Conservation (phyloP, 2,113 vertebrate genomes). For the Neogale vison region DNA sequence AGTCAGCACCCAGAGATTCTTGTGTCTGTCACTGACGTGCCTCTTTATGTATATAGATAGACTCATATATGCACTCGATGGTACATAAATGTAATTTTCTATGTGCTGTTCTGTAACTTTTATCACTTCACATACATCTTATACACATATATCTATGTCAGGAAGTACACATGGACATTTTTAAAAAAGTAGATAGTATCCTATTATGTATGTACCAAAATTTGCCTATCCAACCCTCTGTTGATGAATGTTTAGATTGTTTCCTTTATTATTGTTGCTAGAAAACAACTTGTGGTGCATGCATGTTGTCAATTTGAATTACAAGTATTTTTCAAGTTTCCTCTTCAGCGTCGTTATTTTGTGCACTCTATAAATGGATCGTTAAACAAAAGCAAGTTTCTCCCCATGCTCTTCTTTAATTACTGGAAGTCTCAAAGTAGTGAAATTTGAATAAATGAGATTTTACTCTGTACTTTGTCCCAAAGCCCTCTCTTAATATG, state of each 20-base stretch:
- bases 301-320: background rate
- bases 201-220: background rate
- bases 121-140: background rate
- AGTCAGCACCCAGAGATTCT: constrained; percentile 6
- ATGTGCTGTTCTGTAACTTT: background rate
- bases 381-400: constrained; percentile 18
- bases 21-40: background rate
- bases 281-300: background rate
- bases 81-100: background rate
- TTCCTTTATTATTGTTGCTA: constrained; percentile 40
- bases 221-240: background rate
- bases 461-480: constrained; percentile 59
- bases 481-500: background rate
- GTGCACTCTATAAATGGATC: background rate
- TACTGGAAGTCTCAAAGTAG: constrained; percentile 45
- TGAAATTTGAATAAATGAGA: constrained; percentile 54
- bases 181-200: constrained; percentile 15
- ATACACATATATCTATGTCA: background rate
- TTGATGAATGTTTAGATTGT: background rate
- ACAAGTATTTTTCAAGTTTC: constrained; percentile 21
- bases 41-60: background rate
- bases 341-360: constrained; percentile 30
- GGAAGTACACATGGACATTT: background rate
- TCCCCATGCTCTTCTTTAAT: constrained; percentile 22
- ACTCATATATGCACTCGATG: background rate